phyloP scores from a whole-genome alignment of 1,140 invertebrate genomes.

The Colletes gigas region DNA sequence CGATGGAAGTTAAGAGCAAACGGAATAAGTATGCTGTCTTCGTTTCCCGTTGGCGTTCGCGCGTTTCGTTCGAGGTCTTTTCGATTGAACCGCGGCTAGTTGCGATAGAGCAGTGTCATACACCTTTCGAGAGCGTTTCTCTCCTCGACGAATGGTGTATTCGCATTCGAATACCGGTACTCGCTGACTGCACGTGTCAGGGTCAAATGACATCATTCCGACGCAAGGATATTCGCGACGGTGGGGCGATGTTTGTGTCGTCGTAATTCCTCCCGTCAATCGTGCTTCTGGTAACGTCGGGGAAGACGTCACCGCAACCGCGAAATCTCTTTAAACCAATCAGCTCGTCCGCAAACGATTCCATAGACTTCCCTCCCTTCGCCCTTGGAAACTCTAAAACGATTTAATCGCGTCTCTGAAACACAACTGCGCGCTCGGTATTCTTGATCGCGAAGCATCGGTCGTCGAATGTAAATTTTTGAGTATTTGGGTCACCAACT shows the following conservation, averaged over 20 bases:
- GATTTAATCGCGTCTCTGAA: no score
- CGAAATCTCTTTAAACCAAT: background rate
- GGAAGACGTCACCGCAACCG: slow-evolving; percentile 17
- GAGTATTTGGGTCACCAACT: no score
- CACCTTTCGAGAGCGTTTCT: slow-evolving; percentile 49
- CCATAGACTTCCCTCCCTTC: background rate
- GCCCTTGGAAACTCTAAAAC: background rate
- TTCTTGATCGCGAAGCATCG: no score
- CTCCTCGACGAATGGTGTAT: slow-evolving; percentile 40
- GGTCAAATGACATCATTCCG: slow-evolving; percentile 72
- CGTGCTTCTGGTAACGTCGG: slow-evolving; percentile 40
- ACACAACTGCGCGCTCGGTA: no score
- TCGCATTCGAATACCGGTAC: slow-evolving; percentile 57
- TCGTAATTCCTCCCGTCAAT: slow-evolving; percentile 59
- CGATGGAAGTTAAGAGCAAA: no score
- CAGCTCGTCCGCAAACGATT: background rate
- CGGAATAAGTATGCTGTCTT: no score
- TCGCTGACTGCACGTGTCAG: slow-evolving; percentile 66
- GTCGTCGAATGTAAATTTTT: no score
- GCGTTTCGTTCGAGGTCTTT: slow-evolving; percentile 2
- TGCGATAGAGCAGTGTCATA: slow-evolving; percentile 48
- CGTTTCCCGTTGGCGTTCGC: no score
- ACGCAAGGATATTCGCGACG: slow-evolving; percentile 64
- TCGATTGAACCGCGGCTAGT: slow-evolving; percentile 18
- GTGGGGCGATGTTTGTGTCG: slow-evolving; percentile 34